Evolutionary conservation across 2,888 invertebrate genomes (phyloP).

Genomic region (Philereme vetulata): DNA sequence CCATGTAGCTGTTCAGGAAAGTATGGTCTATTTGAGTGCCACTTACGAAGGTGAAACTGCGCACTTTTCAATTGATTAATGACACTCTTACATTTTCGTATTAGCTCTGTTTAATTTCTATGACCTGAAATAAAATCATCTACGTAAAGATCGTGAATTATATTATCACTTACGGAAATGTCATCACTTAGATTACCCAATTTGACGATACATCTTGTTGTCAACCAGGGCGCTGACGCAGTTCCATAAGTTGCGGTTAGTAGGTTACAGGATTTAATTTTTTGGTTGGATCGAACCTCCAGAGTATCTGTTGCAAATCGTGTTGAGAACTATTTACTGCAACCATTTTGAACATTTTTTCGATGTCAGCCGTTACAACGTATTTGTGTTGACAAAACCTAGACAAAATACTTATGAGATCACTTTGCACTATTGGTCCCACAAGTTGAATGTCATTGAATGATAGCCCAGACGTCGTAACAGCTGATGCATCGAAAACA

Average conservation of each 20-base stretch:
- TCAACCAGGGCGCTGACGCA: slow-evolving; percentile 4
- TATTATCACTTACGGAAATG: slow-evolving; percentile 18
- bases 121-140: slow-evolving; percentile 30
- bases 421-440: slow-evolving; percentile 20
- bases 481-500: too few relatives aligned
- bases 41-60: neutral
- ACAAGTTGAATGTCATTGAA: slow-evolving; percentile 21
- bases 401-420: slow-evolving; percentile 12
- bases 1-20: slow-evolving; percentile 1
- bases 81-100: too few relatives aligned
- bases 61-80: neutral
- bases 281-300: neutral
- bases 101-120: neutral
- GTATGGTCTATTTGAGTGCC: neutral
- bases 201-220: slow-evolving; percentile 21
- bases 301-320: too few relatives aligned
- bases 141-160: slow-evolving; percentile 41
- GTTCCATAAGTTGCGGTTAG: slow-evolving; percentile 6
- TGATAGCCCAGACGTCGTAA: slow-evolving; percentile 8
- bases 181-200: slow-evolving; percentile 4
- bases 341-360: neutral
- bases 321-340: neutral
- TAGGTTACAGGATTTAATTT: neutral
- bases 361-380: neutral
- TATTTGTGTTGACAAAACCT: neutral